A percentile compares a stretch with the other conserved stretches of the same genome.
Conservation (phyloP, 2,797 vertebrate genomes). For the Smutsia temminckii region DNA sequence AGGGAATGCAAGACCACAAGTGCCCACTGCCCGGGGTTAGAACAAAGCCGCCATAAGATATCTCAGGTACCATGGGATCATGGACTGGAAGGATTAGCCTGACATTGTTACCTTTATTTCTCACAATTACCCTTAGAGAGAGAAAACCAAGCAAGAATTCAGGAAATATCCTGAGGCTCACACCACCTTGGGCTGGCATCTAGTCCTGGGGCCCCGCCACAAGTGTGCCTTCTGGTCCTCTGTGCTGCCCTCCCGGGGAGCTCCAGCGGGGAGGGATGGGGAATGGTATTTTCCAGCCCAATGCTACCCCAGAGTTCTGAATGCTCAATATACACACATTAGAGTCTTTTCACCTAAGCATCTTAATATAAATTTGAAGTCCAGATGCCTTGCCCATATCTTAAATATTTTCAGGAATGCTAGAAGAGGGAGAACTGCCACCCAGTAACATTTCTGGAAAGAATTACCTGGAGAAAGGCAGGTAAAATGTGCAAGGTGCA, state of each 20-base stretch:
- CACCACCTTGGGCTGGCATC: neutral
- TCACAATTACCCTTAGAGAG: neutral
- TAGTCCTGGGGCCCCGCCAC: accelerated
- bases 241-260: neutral
- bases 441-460: constrained; percentile 4
- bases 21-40: neutral
- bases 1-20: neutral
- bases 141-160: neutral
- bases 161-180: neutral
- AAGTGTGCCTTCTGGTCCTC: neutral
- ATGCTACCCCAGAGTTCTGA: neutral
- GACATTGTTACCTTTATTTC: neutral
- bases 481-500: neutral
- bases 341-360: neutral
- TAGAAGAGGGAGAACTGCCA: neutral
- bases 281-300: neutral
- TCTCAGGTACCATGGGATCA: neutral
- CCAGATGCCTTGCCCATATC: neutral
- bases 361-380: constrained; percentile 31
- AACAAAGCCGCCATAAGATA: neutral
- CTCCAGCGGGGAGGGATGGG: no score
- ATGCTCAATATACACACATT: neutral
- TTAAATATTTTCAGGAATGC: constrained; percentile 52
- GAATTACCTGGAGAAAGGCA: neutral
- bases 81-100: neutral